Conservation (phyloP, 1,140 invertebrate species). For the Belonocnema kinseyi region DNA sequence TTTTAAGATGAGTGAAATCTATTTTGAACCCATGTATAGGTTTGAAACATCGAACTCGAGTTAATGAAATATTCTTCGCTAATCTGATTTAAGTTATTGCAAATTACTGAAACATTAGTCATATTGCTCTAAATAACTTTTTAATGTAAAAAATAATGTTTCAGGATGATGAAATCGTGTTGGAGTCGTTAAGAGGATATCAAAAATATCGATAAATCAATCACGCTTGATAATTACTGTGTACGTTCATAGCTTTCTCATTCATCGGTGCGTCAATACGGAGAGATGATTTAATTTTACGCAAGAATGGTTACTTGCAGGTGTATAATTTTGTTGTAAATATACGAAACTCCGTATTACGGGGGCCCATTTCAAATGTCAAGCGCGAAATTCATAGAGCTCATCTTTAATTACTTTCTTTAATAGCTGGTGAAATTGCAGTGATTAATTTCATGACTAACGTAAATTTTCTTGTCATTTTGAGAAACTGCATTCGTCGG, state of each 20-base stretch:
- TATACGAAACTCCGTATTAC: no score
- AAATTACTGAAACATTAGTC: not conserved
- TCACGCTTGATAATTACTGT: not conserved
- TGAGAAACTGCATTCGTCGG: no score
- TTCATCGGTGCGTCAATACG: slow-evolving; percentile 10
- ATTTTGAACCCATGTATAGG: not conserved
- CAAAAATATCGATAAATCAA: slow-evolving; percentile 19
- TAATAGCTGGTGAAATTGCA: no score
- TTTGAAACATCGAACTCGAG: slow-evolving; percentile 8
- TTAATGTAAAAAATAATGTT: not conserved
- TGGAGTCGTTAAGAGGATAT: not conserved
- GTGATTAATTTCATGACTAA: no score
- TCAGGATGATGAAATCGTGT: slow-evolving; percentile 9
- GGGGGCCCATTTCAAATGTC: no score
- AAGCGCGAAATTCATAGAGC: no score
- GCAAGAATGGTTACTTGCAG: not conserved
- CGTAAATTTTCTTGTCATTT: no score
- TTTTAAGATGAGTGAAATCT: not conserved
- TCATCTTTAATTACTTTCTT: no score
- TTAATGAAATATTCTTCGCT: slow-evolving; percentile 13
- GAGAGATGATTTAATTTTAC: slow-evolving; percentile 19
- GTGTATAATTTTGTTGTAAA: no score
- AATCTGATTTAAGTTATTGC: slow-evolving; percentile 19
- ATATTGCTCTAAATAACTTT: not conserved
- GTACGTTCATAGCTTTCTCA: slow-evolving; percentile 19